Base-by-base conservation (phyloP, 2,113 vertebrate species). In the Willisornis vidua region DNA sequence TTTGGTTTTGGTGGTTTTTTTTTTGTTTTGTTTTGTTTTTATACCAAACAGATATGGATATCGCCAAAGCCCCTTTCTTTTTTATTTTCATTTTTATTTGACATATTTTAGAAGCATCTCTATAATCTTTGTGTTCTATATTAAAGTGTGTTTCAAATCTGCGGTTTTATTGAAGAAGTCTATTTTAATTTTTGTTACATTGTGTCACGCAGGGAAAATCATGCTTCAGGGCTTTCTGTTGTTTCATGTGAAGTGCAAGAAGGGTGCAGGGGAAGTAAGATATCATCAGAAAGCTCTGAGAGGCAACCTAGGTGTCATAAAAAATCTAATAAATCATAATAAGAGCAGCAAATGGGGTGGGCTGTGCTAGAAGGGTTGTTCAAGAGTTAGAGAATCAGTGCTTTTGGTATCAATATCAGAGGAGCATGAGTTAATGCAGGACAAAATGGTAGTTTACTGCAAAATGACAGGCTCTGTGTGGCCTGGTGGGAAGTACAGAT, bases 191-290 rank as follows among this genome's bases (percentile, higher is more conserved):
- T 85, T 70, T 58, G 1, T n/a, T 55, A 24, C 9, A 3, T 59
- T 86, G 33, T 71, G 51, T 73, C 59, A 52, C 39, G 29, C 8
- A 39, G 15, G 7, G 31, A 33, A 73, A 65, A 51, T 48, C 33
- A 31, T 13, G 4, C 16, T 49, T 31, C 20, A 8, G 61, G 33
- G 52, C 12, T 43, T 24, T 51, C 41, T 62, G n/a, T 31, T 83
- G 6, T 80, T 79, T 90, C 24, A 10, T n/a, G 12, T 43, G 43
- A 76, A 67, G 11, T 26, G 13, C 29, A 59, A 48, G 33, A 45
- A 83, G 4, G 7, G 16, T 7, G 8, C 0, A 12, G 19, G 4
- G 9, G 17, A 2, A 57, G 6, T 1, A 57, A 19, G 8, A 63
- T 48, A 28, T 6, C n/a, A 15, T 79, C 10, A 51, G 46, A 87